Evolutionary conservation across 1,140 invertebrate genomes (phyloP), one percentile per base, ranked within the genome.

Genomic region (Antheraea mylitta): DNA sequence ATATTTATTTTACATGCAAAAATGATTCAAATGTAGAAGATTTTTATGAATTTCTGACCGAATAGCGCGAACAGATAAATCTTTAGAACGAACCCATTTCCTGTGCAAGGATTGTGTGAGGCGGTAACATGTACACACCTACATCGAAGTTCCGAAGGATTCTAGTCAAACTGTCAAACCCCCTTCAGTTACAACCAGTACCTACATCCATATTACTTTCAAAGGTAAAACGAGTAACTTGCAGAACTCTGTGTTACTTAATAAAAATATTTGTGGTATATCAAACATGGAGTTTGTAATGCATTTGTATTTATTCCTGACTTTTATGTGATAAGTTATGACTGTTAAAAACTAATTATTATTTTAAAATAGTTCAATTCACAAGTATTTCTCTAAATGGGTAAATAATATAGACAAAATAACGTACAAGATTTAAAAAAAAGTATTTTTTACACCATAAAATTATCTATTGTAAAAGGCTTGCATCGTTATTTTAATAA

Each of bases 161-260:
- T 63, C 62, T 71, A 45, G 45, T 58, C 71, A 69, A 73, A 69
- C 71, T 73, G 71, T 73, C 71, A 73, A 70, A 73, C 71, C 68
- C 70, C 38, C 53, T 70, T 73, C 71, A 70, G 58, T 67, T 67
- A 65, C 68, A 66, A 61, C 71, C 18, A 66, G 36, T 59, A 73
- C 48, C 67, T 69, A 66, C 67, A n/a, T 63, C 61, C 30, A 63
- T 37, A 63, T 63, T 63, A 53, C 16, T 63, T 37, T 63, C 61
- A 53, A 63, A 63, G 61, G 37, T 37, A 63, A 63, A 63, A 63
- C 61, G 36, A 18, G 45, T 53, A 53, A 53, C 45, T 53, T 53
- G 16, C 45, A 42, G 38, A 42, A 8, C 11, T 42, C 8, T 11
- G 7, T 42, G 38, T 11, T 42, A 42, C 38, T 42, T 42, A 42